A percentile compares a stretch with the other conserved stretches of the same genome.
Conservation (phyloP, 2,888 invertebrate genomes). For the Trichogramma evanescens region DNA sequence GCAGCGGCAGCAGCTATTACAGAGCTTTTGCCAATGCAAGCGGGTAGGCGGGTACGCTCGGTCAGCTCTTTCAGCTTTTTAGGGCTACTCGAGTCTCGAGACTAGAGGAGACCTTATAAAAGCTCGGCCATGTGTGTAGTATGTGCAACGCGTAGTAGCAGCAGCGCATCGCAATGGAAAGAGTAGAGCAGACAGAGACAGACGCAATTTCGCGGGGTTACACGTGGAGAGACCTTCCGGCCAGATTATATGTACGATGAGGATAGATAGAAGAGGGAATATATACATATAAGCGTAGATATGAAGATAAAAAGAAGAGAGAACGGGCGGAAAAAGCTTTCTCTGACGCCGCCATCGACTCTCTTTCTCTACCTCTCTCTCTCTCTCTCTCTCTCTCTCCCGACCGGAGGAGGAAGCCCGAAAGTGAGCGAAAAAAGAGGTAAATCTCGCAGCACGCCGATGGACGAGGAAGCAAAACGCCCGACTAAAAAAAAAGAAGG, state of each 20-base stretch:
- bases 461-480: not conserved
- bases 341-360: not conserved
- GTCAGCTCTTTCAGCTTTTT: too few species aligned
- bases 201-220: not conserved
- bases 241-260: slow-evolving; percentile 9
- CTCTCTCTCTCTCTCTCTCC: too few species aligned
- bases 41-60: too few species aligned
- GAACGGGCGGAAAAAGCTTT: slow-evolving; percentile 11
- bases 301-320: slow-evolving; percentile 14
- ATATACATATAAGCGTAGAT: not conserved
- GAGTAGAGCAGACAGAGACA: slow-evolving; percentile 33
- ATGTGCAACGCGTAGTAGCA: not conserved
- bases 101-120: slow-evolving; percentile 24
- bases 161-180: slow-evolving; percentile 29
- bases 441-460: not conserved
- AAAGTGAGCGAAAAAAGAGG: slow-evolving; percentile 20
- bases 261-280: slow-evolving; percentile 7
- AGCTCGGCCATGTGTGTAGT: slow-evolving; percentile 11
- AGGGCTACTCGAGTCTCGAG: too few species aligned
- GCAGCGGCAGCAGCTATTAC: too few species aligned
- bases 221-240: slow-evolving; percentile 11
- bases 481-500: slow-evolving; percentile 6
- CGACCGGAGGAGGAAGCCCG: slow-evolving; percentile 17
- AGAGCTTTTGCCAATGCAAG: too few species aligned
- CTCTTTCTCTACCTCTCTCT: too few species aligned